phyloP scores from a whole-genome alignment of 2,888 invertebrate genomes.

The Sycophila texana region DNA sequence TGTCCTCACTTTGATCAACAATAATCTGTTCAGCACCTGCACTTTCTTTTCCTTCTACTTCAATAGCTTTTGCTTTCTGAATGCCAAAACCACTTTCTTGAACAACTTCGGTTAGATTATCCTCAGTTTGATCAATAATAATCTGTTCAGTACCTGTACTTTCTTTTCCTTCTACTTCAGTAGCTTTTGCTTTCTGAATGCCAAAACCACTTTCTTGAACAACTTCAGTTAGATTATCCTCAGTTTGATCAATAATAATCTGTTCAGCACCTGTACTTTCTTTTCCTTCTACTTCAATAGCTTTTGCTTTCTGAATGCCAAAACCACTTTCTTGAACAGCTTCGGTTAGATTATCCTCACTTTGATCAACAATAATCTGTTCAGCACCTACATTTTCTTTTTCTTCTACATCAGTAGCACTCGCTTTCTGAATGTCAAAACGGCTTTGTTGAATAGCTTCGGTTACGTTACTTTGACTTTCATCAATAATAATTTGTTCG shows the following conservation, averaged over 20 bases:
- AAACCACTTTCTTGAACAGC: too few species aligned
- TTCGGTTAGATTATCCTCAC: background rate
- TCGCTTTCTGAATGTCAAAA: background rate
- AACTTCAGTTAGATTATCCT: too few species aligned
- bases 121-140: background rate
- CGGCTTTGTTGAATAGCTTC: background rate
- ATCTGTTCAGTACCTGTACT: background rate
- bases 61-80: background rate
- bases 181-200: background rate
- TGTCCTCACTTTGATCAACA: background rate
- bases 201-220: background rate
- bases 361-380: background rate
- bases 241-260: conserved; percentile 38
- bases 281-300: conserved; percentile 43
- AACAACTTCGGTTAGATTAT: background rate
- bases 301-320: conserved; percentile 9
- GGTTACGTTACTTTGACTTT: background rate
- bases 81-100: background rate
- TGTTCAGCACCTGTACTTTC: conserved; percentile 50
- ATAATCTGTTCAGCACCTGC: background rate
- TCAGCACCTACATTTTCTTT: background rate
- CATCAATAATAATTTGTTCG: background rate
- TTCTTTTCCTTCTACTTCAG: background rate
- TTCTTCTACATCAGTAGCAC: too few species aligned
- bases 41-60: background rate